phyloP scores from a whole-genome alignment of 2,888 invertebrate genomes.

The Julus scandinavius region DNA sequence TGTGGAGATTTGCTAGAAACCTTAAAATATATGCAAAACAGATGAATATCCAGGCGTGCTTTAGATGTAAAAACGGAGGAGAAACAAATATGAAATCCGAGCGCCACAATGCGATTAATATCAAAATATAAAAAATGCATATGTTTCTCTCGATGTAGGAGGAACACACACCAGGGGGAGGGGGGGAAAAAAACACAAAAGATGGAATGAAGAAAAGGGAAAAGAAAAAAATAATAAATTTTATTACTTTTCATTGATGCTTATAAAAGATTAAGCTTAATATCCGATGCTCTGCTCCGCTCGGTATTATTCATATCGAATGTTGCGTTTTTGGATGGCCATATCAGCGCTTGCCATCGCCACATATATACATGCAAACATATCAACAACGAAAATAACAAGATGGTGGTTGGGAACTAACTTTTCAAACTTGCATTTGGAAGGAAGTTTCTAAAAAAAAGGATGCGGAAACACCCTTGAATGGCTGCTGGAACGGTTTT shows the following conservation, averaged over 20 bases:
- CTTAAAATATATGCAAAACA: background rate
- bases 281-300: background rate
- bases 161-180: background rate
- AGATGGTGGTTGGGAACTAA: too few relatives aligned
- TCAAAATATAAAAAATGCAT: background rate
- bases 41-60: background rate
- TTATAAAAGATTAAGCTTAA: background rate
- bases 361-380: too few relatives aligned
- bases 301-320: background rate
- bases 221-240: background rate
- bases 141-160: background rate
- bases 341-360: background rate
- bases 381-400: too few relatives aligned
- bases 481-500: too few relatives aligned
- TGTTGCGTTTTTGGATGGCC: too few relatives aligned
- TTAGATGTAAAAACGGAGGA: background rate
- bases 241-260: constrained; percentile 1
- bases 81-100: background rate
- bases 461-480: too few relatives aligned
- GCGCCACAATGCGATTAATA: background rate
- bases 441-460: too few relatives aligned
- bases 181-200: background rate
- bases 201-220: background rate
- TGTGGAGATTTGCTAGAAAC: background rate
- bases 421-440: too few relatives aligned